phyloP scores from a whole-genome alignment of 2,888 invertebrate genomes.

The Abrostola tripartita region DNA sequence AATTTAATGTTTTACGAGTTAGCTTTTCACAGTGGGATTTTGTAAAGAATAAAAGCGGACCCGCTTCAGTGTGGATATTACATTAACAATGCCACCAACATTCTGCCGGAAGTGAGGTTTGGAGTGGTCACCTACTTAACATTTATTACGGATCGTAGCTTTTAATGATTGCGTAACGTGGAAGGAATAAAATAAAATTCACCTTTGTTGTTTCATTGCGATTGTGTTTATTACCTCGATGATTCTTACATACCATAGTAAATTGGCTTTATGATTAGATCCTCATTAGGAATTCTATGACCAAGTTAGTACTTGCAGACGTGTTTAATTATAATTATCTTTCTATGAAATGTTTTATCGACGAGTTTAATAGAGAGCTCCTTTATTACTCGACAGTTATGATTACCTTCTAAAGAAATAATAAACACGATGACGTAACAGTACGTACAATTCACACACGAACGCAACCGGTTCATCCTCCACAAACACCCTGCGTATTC shows the following conservation, averaged over 20 bases:
- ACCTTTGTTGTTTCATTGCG: constrained; percentile 35
- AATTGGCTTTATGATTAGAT: not conserved
- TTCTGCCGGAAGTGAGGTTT: constrained; percentile 45
- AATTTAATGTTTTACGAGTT: constrained; percentile 77
- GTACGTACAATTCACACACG: constrained; percentile 7
- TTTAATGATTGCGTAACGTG: constrained; percentile 46
- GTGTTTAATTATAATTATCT: not conserved
- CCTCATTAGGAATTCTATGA: not conserved
- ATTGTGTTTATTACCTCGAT: constrained; percentile 32
- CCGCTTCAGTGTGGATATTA: constrained; percentile 56
- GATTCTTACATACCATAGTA: not conserved
- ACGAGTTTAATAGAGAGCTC: not conserved
- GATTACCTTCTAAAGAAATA: constrained; percentile 18
- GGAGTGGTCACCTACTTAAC: constrained; percentile 58
- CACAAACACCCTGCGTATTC: constrained; percentile 25
- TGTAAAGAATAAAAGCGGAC: constrained; percentile 56
- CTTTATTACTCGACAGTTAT: constrained; percentile 1
- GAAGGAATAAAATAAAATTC: constrained; percentile 42
- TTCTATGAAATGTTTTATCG: not conserved
- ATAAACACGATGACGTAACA: constrained; percentile 14
- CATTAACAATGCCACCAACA: constrained; percentile 56
- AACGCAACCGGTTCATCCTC: constrained; percentile 24
- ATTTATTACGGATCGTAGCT: constrained; percentile 54
- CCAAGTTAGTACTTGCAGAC: not conserved
- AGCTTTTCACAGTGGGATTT: constrained; percentile 62